Conservation (phyloP, 1,140 invertebrate species). For the Papilio xuthus region DNA sequence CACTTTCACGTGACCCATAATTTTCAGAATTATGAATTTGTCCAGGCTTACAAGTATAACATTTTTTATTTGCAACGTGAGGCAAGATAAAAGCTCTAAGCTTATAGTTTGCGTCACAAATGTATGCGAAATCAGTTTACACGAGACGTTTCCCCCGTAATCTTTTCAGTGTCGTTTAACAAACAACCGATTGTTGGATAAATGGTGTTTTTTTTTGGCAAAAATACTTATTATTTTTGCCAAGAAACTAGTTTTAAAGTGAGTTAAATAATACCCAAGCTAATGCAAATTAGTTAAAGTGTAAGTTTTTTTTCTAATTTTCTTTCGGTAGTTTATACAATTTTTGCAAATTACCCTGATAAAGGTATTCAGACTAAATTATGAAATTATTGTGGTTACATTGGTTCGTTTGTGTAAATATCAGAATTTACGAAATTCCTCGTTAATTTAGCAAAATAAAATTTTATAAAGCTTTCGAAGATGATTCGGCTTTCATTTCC, state of each 20-base stretch:
- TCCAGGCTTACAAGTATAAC: too few relatives aligned
- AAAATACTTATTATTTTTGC: neutral
- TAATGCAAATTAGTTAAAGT: neutral
- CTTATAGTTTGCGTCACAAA: conserved; percentile 35
- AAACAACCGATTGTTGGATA: conserved; percentile 44
- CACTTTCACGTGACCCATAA: too few relatives aligned
- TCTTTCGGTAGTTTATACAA: neutral
- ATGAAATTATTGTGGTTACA: neutral
- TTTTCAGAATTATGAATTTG: too few relatives aligned
- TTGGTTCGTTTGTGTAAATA: neutral
- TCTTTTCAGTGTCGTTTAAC: conserved; percentile 53
- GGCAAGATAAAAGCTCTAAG: conserved; percentile 17
- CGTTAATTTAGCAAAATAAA: conserved; percentile 2
- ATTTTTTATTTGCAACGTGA: neutral
- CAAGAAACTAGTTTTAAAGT: neutral
- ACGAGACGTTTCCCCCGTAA: conserved; percentile 53
- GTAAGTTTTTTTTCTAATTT: neutral
- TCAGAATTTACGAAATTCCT: neutral
- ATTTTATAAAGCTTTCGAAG: neutral
- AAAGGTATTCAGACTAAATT: neutral
- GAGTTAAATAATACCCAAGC: neutral
- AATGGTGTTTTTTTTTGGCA: conserved; percentile 45
- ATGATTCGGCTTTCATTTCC: conserved; percentile 10
- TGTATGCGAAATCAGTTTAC: conserved; percentile 54
- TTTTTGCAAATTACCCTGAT: neutral